Base-by-base conservation (phyloP, 2,888 invertebrate species). In the Gymnoscelis rufifasciata region DNA sequence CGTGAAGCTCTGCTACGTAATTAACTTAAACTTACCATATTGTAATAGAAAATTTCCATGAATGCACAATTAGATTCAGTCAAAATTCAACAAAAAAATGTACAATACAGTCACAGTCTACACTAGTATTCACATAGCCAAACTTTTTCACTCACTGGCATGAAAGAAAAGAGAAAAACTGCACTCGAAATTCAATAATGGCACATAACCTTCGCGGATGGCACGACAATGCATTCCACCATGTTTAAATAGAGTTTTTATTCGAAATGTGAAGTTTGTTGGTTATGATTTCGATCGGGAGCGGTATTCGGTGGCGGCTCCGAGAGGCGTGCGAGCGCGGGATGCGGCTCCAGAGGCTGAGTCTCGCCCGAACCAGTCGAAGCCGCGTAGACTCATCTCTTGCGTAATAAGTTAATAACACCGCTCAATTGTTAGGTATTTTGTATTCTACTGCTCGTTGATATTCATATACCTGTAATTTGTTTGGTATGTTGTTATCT, bases 331-430 rank as follows among this genome's bases (percentile, higher is more conserved):
- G 43, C 45, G 67, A 73, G 81, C 77, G 80, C 81, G 82, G 74
- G 70, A 73, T 76, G 66, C 65, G 69, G 78, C 64, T 75, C 68
- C 80, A 71, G 84, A 78, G 78, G 80, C 84, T 79, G 84, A 77
- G 68, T 83, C 81, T 64, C 66, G 70, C 67, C 64, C 68, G 71
- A 56, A 65, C 52, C 68, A 67, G 69, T 83, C 70, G 87, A 79
- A 84, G 83, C 83, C 79, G 59, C 83, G 62, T 82, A 83, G 52
- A 60, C 68, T 72, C 73, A 68, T 78, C 83, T 81, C 84, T 87
- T 87, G 87, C 87, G 86, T 87, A 87, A 87, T 78, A 59, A 64
- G 59, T 3, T 19, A 5, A 19, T 19, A 19, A 19, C n/a, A 78
- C 76, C 76, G 73, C 75, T 71, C 47, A 51, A 52, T 54, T 54